Percentiles rank a stretch among this genome's conserved stretches.
These are phyloP conservation scores for Oreotrochilus melanogaster DNA, from an alignment of 2,113 vertebrate species.

Conservation along the genomic window DNA sequence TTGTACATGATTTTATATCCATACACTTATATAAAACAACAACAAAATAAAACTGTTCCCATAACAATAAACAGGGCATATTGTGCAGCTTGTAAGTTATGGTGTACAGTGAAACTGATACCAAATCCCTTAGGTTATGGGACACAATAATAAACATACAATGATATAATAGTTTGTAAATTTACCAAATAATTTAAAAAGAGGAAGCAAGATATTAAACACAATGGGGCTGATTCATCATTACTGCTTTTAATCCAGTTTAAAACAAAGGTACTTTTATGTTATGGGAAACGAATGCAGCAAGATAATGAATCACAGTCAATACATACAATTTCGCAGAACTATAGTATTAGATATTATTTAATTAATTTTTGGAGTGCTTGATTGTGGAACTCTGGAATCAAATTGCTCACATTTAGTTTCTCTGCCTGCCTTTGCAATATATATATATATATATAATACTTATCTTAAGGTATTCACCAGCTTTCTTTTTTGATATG, in stretches of 20 bases:
- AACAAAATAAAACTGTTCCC: constrained; percentile 14
- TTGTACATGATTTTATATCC: not conserved
- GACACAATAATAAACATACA: constrained; percentile 17
- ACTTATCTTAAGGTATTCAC: not conserved
- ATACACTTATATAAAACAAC: constrained; percentile 37
- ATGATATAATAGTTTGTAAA: not conserved
- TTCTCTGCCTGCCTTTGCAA: not conserved
- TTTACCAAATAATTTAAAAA: not conserved
- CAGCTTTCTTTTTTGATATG: not conserved
- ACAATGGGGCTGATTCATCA: not conserved
- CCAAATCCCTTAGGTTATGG: not conserved
- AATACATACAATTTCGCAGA: not conserved
- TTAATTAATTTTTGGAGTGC: not conserved
- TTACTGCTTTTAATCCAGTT: not conserved
- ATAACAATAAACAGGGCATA: constrained; percentile 18
- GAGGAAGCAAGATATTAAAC: not conserved
- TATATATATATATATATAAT: not conserved
- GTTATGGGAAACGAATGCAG: not conserved
- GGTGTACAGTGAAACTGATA: not conserved
- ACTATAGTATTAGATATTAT: not conserved
- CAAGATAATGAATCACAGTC: not conserved
- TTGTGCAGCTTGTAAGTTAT: constrained; percentile 24
- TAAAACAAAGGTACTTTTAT: not conserved
- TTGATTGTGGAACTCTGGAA: not conserved
- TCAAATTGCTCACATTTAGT: not conserved